Base-by-base conservation (phyloP, 2,113 vertebrate species). In the Ploceus nigricollis region DNA sequence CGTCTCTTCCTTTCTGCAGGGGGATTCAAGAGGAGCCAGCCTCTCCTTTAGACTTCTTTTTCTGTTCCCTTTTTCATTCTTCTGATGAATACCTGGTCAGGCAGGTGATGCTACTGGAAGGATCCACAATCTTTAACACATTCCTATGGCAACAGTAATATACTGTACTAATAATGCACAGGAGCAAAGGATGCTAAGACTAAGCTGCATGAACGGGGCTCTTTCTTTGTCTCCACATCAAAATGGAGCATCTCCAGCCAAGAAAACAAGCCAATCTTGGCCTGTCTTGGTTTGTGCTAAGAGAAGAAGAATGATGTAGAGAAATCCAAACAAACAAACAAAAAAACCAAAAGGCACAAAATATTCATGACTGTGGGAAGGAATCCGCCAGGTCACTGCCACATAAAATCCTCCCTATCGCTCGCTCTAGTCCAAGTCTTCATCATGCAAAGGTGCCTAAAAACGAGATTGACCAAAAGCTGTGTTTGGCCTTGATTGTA, bases 141-240 rank as follows among this genome's bases (percentile, higher is more conserved):
- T 98, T 98, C 98, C 98, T 98, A 98, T 98, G 98, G 98, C 98
- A 97, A 99, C 99, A 99, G 99, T 99, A 99, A 99, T 99, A 99
- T 99, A 99, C 99, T 99, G 99, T 99, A 99, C 98, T 98, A 98
- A 98, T 98, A 98, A 98, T 97, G 98, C 98, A 98, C 98, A 98
- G 97, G 98, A 71, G 97, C 97, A 97, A 98, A 97, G 96, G 93
- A 98, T 84, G 97, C 97, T 98, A 85, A 48, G 97, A 98, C 92
- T 98, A 97, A 96, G 56, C 51, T 79, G 92, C 94, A 97, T 89
- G 96, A 96, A 97, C 3, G 45, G 97, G 97, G 97, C 94, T 92
- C 88, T 51, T 93, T 92, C 97, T 94, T 91, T 89, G 93, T 96
- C 96, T 97, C 96, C 51, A 40, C 68, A 60, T 27, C 78, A 95